phyloP scores from a whole-genome alignment of 2,113 vertebrate genomes.

The Dendropsophus ebraccatus region DNA sequence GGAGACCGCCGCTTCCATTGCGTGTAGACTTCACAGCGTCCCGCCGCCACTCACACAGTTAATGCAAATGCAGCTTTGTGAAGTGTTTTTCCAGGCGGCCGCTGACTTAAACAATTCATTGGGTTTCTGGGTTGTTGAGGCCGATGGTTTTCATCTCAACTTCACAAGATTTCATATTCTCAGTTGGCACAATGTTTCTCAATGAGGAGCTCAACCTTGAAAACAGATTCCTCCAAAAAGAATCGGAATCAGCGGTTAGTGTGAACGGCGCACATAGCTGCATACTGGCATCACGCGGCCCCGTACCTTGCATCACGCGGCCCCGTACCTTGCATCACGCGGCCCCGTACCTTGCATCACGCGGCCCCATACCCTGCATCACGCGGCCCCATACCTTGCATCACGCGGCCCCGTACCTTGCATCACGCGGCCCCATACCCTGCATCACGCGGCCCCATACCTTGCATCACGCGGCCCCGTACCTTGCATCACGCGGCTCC shows the following conservation, averaged over 20 bases:
- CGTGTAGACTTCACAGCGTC: slow-evolving; percentile 2
- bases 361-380: background rate
- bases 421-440: no score
- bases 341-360: no score
- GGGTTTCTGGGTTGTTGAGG: background rate
- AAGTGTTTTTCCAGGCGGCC: slow-evolving; percentile 36
- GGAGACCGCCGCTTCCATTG: background rate
- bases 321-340: background rate
- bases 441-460: no score
- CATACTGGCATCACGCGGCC: no score
- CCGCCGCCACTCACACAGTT: background rate
- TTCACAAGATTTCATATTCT: slow-evolving; percentile 8
- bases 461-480: no score
- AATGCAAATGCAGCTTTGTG: slow-evolving; percentile 35
- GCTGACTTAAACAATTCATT: slow-evolving; percentile 35
- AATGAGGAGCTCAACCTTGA: slow-evolving; percentile 46
- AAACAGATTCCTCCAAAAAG: slow-evolving; percentile 17
- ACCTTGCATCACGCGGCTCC: background rate
- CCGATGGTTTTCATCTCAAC: slow-evolving; percentile 7
- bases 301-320: no score
- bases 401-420: background rate
- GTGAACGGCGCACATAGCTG: background rate
- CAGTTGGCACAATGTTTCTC: slow-evolving; percentile 15
- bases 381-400: no score
- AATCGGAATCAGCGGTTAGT: background rate